A percentile compares a stretch with the other conserved stretches of the same genome.
These are phyloP conservation scores for Achatina immaculata DNA, from an alignment of 1,140 invertebrate genomes.

Conservation along the genomic window DNA sequence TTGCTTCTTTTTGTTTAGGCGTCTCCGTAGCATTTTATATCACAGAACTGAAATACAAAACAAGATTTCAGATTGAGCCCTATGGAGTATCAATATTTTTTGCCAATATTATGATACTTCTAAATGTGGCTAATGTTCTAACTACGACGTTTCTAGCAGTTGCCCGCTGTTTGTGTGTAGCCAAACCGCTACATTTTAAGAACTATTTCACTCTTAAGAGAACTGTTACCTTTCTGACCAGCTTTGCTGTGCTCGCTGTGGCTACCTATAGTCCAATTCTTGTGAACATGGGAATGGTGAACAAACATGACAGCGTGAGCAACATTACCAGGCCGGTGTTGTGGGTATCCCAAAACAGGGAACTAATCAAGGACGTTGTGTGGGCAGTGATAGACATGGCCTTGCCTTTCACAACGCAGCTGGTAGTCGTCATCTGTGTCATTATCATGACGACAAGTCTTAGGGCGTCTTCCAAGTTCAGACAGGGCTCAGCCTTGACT, in stretches of 20 bases:
- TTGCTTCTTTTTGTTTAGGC: neutral
- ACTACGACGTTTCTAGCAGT: no score
- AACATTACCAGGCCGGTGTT: neutral
- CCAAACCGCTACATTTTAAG: neutral
- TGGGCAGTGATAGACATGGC: neutral
- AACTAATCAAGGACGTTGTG: neutral
- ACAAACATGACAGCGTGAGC: no score
- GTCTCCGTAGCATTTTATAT: neutral
- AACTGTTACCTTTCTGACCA: neutral
- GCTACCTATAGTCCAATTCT: neutral
- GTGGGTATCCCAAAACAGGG: conserved; percentile 4
- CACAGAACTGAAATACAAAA: neutral
- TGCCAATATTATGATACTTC: neutral
- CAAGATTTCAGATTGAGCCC: neutral
- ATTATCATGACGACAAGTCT: neutral
- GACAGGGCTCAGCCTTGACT: neutral
- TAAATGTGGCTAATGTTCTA: neutral
- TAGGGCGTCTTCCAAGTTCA: neutral
- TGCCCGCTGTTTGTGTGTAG: no score
- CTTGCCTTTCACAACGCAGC: neutral
- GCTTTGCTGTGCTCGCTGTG: neutral
- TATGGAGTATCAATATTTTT: neutral
- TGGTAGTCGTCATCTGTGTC: conserved; percentile 13
- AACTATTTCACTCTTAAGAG: neutral
- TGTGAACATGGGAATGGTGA: neutral